Percentiles rank a stretch among this genome's conserved stretches.
Evolutionary conservation across 2,797 vertebrate genomes (phyloP).

Genomic region (Squalus acanthias): DNA sequence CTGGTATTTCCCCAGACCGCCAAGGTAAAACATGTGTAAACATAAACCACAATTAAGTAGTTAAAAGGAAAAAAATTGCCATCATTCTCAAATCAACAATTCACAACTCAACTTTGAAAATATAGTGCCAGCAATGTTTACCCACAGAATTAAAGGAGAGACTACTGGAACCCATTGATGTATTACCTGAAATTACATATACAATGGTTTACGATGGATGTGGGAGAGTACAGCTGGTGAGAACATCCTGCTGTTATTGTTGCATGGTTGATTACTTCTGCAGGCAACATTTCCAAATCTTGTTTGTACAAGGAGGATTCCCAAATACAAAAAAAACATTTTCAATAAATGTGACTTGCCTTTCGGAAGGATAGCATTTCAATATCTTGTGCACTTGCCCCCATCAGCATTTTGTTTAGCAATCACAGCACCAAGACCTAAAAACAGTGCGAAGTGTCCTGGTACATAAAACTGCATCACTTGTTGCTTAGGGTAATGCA

Average conservation of each 20-base stretch:
- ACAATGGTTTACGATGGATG: neutral
- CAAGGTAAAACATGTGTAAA: neutral
- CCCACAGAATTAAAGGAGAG: neutral
- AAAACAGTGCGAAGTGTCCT: no score
- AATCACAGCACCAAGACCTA: neutral
- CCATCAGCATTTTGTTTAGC: neutral
- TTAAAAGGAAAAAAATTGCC: neutral
- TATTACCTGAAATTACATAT: neutral
- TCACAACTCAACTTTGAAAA: neutral
- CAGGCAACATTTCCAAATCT: neutral
- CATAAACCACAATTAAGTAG: neutral
- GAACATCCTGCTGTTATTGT: neutral
- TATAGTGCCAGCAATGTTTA: neutral
- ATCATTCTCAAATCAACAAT: neutral
- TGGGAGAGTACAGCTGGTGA: neutral
- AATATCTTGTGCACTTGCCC: neutral
- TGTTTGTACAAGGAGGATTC: neutral
- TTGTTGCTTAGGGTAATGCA: no score
- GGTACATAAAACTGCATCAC: no score
- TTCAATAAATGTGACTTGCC: neutral
- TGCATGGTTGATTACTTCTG: neutral
- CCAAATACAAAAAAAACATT: neutral
- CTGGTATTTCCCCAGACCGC: neutral
- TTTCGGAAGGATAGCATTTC: neutral
- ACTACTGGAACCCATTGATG: neutral